A percentile compares a stretch with the other conserved stretches of the same genome.
Evolutionary conservation across 2,888 invertebrate species (phyloP).

Genomic region (Drosophila leonis): DNA sequence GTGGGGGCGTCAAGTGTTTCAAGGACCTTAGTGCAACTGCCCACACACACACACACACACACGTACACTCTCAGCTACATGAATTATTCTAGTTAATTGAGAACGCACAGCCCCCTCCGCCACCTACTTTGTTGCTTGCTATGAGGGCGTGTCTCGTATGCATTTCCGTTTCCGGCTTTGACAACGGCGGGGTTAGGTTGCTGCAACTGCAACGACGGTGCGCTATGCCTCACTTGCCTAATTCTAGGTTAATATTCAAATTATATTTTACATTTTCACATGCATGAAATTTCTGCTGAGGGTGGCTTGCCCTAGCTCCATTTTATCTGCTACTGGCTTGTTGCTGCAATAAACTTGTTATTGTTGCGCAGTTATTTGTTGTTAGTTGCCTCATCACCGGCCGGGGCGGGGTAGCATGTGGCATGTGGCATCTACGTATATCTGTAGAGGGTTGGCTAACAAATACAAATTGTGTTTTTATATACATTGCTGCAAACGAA

Average conservation of each 20-base stretch:
- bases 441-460: conserved; percentile 14
- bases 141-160: conserved; percentile 40
- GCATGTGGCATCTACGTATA: not conserved
- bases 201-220: conserved; percentile 32
- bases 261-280: conserved; percentile 59
- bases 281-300: conserved; percentile 32
- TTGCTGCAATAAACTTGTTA: conserved; percentile 46
- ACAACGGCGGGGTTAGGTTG: conserved; percentile 21
- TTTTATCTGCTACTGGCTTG: conserved; percentile 37
- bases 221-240: conserved; percentile 71
- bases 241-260: conserved; percentile 77
- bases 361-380: conserved; percentile 9
- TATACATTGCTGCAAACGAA: conserved; percentile 56
- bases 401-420: not conserved
- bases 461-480: conserved; percentile 61
- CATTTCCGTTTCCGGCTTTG: conserved; percentile 72
- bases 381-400: conserved; percentile 25
- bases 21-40: conserved; percentile 37
- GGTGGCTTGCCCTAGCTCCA: conserved; percentile 24
- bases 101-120: conserved; percentile 16
- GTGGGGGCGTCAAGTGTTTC: conserved; percentile 33
- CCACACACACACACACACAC: not conserved
- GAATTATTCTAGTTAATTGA: conserved; percentile 52
- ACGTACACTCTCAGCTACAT: conserved; percentile 9
- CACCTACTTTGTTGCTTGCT: not conserved